These are phyloP conservation scores for Ailuropoda melanoleuca DNA, from an alignment of 2,113 vertebrate genomes.

Conservation along the genomic window DNA sequence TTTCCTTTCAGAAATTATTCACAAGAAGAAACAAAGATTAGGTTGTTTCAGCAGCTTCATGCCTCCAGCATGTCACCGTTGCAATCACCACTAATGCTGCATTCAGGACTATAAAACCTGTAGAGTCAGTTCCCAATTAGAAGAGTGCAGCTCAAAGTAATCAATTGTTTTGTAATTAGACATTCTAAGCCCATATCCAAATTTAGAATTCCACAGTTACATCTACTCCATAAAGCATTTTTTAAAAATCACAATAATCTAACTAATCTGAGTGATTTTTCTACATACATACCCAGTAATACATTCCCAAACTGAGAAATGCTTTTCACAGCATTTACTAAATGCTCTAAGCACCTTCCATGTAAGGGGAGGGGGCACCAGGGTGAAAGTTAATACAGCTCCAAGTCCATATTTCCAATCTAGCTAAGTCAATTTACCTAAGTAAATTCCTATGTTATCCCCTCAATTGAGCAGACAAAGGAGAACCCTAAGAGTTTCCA, in stretches of 20 bases:
- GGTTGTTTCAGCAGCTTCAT: background rate
- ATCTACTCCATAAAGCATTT: background rate
- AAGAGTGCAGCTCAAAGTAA: background rate
- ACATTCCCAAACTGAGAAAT: background rate
- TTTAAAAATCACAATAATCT: background rate
- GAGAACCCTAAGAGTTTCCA: background rate
- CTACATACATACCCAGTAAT: background rate
- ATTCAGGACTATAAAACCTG: background rate
- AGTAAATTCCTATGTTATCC: background rate
- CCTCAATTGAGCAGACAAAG: background rate
- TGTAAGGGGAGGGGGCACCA: background rate
- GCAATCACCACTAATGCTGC: background rate
- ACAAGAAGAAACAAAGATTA: background rate
- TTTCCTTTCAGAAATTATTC: constrained; percentile 38
- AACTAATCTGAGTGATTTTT: background rate
- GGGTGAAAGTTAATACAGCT: background rate
- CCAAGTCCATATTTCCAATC: background rate
- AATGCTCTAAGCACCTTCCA: background rate
- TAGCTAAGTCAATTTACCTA: background rate
- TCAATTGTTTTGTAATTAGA: background rate
- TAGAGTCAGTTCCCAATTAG: background rate
- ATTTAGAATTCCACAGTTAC: background rate
- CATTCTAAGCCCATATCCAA: background rate
- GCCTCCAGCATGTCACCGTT: background rate
- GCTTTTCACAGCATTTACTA: background rate